Conservation (phyloP, 2,888 invertebrate species). For the Troides oblongomaculatus region DNA sequence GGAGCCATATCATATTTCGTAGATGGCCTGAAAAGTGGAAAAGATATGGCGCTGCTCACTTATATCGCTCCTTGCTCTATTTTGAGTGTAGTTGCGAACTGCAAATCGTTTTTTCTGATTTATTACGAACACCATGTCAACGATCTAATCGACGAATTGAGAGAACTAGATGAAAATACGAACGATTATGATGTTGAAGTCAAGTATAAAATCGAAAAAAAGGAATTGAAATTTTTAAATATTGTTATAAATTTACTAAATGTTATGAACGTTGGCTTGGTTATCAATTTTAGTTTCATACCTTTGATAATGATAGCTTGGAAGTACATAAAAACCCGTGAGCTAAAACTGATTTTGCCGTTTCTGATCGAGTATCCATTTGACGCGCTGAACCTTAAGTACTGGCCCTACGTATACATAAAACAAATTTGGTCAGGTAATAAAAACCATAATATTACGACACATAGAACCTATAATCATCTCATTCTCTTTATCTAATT, state of each 20-base stretch:
- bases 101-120: slow-evolving; percentile 39
- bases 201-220: slow-evolving; percentile 33
- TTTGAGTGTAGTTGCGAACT: slow-evolving; percentile 37
- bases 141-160: slow-evolving; percentile 36
- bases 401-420: slow-evolving; percentile 47
- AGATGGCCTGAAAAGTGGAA: slow-evolving; percentile 36
- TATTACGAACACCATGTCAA: slow-evolving; percentile 36
- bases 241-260: slow-evolving; percentile 30
- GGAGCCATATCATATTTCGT: slow-evolving; percentile 37
- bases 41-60: slow-evolving; percentile 43
- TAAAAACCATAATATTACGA: not conserved
- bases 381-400: slow-evolving; percentile 42
- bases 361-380: slow-evolving; percentile 48
- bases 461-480: not conserved
- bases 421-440: slow-evolving; percentile 52
- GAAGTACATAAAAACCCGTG: slow-evolving; percentile 42
- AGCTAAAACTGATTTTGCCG: slow-evolving; percentile 45
- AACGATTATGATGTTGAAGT: slow-evolving; percentile 29
- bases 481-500: slow-evolving; percentile 27
- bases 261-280: slow-evolving; percentile 41
- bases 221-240: slow-evolving; percentile 35
- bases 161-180: slow-evolving; percentile 38
- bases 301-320: slow-evolving; percentile 44
- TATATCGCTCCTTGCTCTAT: slow-evolving; percentile 44
- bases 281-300: slow-evolving; percentile 42